Evolutionary conservation across 2,888 invertebrate species (phyloP), one percentile per base, ranked within the genome.

Genomic region (Stenichneumon culpator): DNA sequence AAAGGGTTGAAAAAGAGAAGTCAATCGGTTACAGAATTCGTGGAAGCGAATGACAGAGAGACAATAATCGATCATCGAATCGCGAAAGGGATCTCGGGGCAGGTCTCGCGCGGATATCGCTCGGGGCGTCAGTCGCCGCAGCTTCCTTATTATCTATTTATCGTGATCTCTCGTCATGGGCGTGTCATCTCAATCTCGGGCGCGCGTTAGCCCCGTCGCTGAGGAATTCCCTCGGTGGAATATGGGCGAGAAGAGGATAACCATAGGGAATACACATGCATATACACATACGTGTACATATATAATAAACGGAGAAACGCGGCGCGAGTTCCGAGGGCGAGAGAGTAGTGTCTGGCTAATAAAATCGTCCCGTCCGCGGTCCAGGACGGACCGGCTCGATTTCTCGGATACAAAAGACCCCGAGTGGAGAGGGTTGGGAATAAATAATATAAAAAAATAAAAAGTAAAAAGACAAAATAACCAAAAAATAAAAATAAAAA

Each of bases 171-270:
- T 84, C 86, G 86, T 86, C 83, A 82, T 80, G 86, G 86, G 88
- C 90, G 87, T 88, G 90, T 91, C 88, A 86, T 88, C 85, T 87
- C 87, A 88, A 87, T 88, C 87, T 70, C 82, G 86, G 82, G 72
- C 47, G 65, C 69, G 82, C 69, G 79, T 75, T 74, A 74, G 72
- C 65, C 75, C 81, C 68, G 77, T 81, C 73, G 80, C 52, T 73
- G 86, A 79, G 86, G 83, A 83, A 83, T 86, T 86, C 74, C 73
- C 67, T 67, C 57, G 47, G 36, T 74, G 54, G 67, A 63, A 68
- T 63, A 57, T 44, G 19, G 39, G 50, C 50, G 73, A 73, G 79
- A 83, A 72, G 81, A 57, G 57, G 70, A 69, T 54, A 72, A 50
- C 50, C 50, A 50, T 78, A 68, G 39, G 50, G 32, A 72, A 65